These are phyloP conservation scores for Chaetodon trifasciatus DNA, from an alignment of 2,797 vertebrate genomes.

Conservation along the genomic window DNA sequence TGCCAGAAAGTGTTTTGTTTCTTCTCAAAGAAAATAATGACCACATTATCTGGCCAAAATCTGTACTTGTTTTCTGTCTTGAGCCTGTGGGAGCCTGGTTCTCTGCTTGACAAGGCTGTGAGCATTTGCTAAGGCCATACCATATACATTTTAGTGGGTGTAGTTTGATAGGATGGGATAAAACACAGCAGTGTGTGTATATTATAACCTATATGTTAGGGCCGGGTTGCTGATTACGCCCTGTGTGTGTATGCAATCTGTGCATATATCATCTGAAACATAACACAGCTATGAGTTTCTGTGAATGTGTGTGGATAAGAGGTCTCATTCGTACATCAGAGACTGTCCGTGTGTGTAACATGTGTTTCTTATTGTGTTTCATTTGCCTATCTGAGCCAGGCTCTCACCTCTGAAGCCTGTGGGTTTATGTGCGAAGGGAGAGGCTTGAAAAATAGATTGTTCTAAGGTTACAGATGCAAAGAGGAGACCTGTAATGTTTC, in stretches of 20 bases:
- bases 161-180: slow-evolving; percentile 45
- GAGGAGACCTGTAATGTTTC: not conserved
- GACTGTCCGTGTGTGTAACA: slow-evolving; percentile 61
- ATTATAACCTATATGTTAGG: slow-evolving; percentile 56
- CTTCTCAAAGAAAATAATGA: slow-evolving; percentile 71
- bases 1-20: slow-evolving; percentile 70
- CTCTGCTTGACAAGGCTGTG: slow-evolving; percentile 27
- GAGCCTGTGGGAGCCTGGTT: slow-evolving; percentile 52
- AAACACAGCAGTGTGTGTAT: slow-evolving; percentile 56
- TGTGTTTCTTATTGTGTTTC: slow-evolving; percentile 75
- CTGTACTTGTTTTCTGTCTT: slow-evolving; percentile 58
- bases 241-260: slow-evolving; percentile 38
- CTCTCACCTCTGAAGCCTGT: slow-evolving; percentile 72
- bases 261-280: slow-evolving; percentile 71
- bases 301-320: slow-evolving; percentile 11
- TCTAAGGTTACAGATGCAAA: slow-evolving; percentile 46
- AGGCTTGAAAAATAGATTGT: slow-evolving; percentile 52
- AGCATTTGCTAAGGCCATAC: slow-evolving; percentile 33
- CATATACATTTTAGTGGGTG: slow-evolving; percentile 44
- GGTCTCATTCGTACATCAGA: slow-evolving; percentile 14
- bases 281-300: slow-evolving; percentile 48
- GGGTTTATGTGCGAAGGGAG: slow-evolving; percentile 58
- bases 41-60: slow-evolving; percentile 66
- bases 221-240: slow-evolving; percentile 57
- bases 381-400: slow-evolving; percentile 63